Evolutionary conservation across 2,797 vertebrate species (phyloP).

Genomic region (Champsocephalus esox): DNA sequence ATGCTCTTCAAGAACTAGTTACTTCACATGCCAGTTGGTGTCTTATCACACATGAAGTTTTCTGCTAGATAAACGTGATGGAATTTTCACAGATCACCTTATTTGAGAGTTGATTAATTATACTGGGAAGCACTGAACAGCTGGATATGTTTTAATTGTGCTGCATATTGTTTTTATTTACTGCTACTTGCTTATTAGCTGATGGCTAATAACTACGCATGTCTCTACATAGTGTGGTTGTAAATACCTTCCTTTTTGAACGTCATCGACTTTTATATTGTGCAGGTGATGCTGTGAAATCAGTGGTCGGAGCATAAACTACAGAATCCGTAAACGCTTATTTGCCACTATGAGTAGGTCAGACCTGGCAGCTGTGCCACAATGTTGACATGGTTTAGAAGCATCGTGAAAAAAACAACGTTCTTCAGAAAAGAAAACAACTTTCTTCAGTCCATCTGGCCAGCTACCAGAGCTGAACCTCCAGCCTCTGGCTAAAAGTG

Average conservation of each 20-base stretch:
- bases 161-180: conserved; percentile 44
- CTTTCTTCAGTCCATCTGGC: conserved; percentile 51
- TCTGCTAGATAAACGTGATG: conserved; percentile 45
- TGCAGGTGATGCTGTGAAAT: neutral
- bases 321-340: conserved; percentile 2
- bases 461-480: conserved; percentile 51
- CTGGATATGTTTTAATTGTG: conserved; percentile 52
- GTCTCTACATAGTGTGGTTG: conserved; percentile 8
- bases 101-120: conserved; percentile 58
- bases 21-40: conserved; percentile 66
- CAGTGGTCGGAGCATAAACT: neutral
- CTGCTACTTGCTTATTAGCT: conserved; percentile 35
- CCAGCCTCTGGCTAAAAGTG: conserved; percentile 42
- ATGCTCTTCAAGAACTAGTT: conserved; percentile 83
- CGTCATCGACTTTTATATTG: neutral
- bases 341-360: neutral
- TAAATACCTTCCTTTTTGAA: conserved; percentile 10
- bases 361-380: conserved; percentile 24
- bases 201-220: conserved; percentile 5
- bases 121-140: conserved; percentile 35
- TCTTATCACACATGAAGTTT: conserved; percentile 61
- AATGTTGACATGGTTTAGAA: conserved; percentile 22
- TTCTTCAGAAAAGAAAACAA: conserved; percentile 28
- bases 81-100: conserved; percentile 46
- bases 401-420: conserved; percentile 33